phyloP scores from a whole-genome alignment of 37 sponge, comb jelly and placozoan species.

The Oscarella lobularis region DNA sequence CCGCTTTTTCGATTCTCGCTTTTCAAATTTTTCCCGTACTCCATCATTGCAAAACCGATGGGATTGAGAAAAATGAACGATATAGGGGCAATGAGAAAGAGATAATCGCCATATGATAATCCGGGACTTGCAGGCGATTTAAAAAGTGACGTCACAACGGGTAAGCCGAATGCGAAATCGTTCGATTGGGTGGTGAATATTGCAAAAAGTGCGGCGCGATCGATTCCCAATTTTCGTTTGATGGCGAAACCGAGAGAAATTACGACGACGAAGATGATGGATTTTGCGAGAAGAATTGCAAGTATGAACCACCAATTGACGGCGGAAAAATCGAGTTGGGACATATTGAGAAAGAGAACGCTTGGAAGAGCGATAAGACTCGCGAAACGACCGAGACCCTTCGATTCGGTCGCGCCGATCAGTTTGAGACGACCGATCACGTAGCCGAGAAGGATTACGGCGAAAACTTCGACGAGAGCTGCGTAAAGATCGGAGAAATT shows the following conservation, averaged over 20 bases:
- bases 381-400: conserved; percentile 26
- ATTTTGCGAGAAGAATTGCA: conserved; percentile 41
- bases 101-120: conserved; percentile 45
- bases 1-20: neutral
- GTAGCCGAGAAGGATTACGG: conserved; percentile 44
- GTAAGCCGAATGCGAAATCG: conserved; percentile 62
- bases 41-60: conserved; percentile 44
- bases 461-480: conserved; percentile 51
- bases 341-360: conserved; percentile 38
- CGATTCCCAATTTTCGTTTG: conserved; percentile 21
- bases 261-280: conserved; percentile 25
- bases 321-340: conserved; percentile 20
- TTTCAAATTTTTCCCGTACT: conserved; percentile 8
- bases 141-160: conserved; percentile 19
- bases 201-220: conserved; percentile 38
- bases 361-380: conserved; percentile 49
- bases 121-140: neutral
- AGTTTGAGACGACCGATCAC: conserved; percentile 41
- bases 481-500: conserved; percentile 22
- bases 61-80: conserved; percentile 43
- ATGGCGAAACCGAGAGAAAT: conserved; percentile 16
- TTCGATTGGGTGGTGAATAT: conserved; percentile 56
- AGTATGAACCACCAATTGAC: conserved; percentile 49
- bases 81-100: conserved; percentile 60
- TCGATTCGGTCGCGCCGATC: conserved; percentile 25